Evolutionary conservation across 2,113 vertebrate species (phyloP).

Genomic region (Notiomystis cincta): DNA sequence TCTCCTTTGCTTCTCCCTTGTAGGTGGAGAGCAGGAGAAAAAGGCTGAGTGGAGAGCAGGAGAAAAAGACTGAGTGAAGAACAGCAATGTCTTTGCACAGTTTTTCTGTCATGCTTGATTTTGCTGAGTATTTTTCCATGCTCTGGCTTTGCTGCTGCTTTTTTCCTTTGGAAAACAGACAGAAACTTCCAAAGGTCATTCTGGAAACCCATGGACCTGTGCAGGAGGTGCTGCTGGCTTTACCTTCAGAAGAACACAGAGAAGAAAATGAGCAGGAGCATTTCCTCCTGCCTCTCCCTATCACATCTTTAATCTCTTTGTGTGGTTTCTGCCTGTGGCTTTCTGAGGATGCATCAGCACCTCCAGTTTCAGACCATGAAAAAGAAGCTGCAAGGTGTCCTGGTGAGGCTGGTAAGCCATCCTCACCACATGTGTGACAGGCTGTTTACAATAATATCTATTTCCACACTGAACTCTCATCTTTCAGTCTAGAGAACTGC

Average conservation of each 20-base stretch:
- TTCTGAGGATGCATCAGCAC: not conserved
- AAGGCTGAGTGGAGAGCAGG: not conserved
- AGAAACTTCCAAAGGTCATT: not conserved
- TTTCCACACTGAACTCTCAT: not conserved
- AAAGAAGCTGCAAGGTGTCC: not conserved
- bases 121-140: not conserved
- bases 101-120: not conserved
- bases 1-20: not conserved
- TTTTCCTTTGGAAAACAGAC: not conserved
- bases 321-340: conserved; percentile 11
- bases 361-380: not conserved
- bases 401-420: not conserved
- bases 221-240: not conserved
- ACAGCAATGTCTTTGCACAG: not conserved
- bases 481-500: not conserved
- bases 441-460: not conserved
- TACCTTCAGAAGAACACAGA: not conserved
- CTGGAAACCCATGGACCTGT: not conserved
- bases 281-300: not conserved
- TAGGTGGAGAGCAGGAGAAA: not conserved
- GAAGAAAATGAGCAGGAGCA: not conserved
- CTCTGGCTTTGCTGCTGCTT: not conserved
- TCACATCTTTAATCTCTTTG: not conserved
- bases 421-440: not conserved
- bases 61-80: not conserved